A percentile compares a stretch with the other conserved stretches of the same genome.
Evolutionary conservation across 92 coral and sea anemone genomes (phyloP).

Genomic region (Palythoa heliodiscus): DNA sequence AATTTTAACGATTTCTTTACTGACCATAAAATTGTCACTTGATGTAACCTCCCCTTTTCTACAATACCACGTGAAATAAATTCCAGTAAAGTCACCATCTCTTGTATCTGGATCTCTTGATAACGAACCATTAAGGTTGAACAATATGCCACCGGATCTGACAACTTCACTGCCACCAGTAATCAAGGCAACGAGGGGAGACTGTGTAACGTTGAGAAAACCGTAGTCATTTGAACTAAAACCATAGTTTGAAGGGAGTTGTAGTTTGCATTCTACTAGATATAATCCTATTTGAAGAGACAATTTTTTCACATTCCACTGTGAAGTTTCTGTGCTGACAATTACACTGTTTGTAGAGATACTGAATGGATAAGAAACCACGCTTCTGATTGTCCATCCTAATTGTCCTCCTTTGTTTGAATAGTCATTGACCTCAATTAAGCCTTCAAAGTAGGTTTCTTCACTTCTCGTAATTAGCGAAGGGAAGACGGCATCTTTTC

Average conservation of each 20-base stretch:
- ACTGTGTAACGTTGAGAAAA: background rate
- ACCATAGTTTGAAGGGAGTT: background rate
- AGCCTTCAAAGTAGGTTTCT: background rate
- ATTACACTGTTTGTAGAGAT: background rate
- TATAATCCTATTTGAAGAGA: slow-evolving; percentile 25
- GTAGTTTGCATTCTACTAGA: slow-evolving; percentile 9
- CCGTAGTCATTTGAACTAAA: background rate
- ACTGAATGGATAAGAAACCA: background rate
- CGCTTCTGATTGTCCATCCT: background rate
- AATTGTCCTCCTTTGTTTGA: slow-evolving; percentile 1
- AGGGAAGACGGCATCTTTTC: background rate
- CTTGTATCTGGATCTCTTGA: background rate
- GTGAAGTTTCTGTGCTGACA: background rate
- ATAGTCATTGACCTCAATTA: background rate
- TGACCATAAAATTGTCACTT: background rate
- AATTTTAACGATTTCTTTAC: background rate
- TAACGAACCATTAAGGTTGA: background rate
- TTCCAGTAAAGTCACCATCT: background rate
- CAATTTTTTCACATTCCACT: slow-evolving; percentile 6
- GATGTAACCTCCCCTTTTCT: background rate
- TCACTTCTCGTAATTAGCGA: slow-evolving; percentile 8
- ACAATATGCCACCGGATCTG: background rate
- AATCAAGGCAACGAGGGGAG: slow-evolving; percentile 14
- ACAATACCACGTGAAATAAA: slow-evolving; percentile 14
- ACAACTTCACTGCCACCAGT: slow-evolving; percentile 11